A percentile compares a stretch with the other conserved stretches of the same genome.
Conservation (phyloP, 2,797 vertebrate species). For the Odontamblyopus lacepedii region DNA sequence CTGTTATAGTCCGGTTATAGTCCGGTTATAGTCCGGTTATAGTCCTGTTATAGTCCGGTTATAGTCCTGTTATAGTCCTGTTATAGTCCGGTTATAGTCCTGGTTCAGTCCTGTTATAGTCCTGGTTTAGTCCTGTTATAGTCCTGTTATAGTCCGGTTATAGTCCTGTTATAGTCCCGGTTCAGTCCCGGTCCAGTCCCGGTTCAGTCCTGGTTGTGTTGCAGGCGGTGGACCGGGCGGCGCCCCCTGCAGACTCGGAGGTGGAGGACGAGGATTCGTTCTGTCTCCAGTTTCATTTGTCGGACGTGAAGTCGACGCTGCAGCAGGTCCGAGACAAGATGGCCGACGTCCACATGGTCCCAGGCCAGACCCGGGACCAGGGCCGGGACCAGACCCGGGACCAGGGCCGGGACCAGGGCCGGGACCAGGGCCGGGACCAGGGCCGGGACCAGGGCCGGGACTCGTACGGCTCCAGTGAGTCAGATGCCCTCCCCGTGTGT, state of each 20-base stretch:
- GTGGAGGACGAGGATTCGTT: slow-evolving; percentile 32
- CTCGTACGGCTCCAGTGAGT: slow-evolving; percentile 56
- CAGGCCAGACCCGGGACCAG: slow-evolving; percentile 42
- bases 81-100: no score
- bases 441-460: slow-evolving; percentile 3
- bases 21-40: no score
- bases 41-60: no score
- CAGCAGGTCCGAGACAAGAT: slow-evolving; percentile 64
- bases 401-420: neutral
- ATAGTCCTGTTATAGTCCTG: no score
- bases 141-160: no score
- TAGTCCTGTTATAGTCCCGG: no score
- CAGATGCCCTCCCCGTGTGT: neutral
- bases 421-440: neutral
- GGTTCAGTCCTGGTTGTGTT: neutral
- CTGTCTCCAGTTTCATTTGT: slow-evolving; percentile 64
- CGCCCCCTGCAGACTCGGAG: slow-evolving; percentile 37
- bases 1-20: no score
- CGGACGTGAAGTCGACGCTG: slow-evolving; percentile 64
- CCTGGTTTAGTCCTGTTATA: neutral
- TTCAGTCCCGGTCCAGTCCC: neutral
- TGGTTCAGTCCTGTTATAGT: no score
- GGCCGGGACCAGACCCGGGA: neutral
- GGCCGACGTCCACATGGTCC: slow-evolving; percentile 63
- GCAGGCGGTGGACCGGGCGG: slow-evolving; percentile 64